Conservation (phyloP, 2,888 invertebrate species). For the Sesia apiformis region DNA sequence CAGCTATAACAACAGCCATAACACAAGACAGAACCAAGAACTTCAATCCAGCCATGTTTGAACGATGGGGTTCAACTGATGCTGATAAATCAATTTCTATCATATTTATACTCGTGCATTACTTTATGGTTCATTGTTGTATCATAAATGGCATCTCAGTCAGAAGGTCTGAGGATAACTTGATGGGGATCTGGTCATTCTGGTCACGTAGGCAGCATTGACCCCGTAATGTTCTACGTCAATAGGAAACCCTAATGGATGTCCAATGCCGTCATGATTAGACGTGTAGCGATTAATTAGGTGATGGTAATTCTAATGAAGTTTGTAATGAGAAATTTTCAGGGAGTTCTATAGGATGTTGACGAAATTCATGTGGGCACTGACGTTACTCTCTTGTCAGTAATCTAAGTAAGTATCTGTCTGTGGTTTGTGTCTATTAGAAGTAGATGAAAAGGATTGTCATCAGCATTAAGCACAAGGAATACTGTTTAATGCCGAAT, state of each 20-base stretch:
- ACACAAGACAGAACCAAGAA: constrained; percentile 37
- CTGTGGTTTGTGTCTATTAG: too few relatives aligned
- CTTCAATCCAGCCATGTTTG: constrained; percentile 40
- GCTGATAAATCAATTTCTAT: constrained; percentile 7
- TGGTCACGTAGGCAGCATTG: constrained; percentile 48
- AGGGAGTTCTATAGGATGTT: too few relatives aligned
- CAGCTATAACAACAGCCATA: constrained; percentile 39
- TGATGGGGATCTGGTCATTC: constrained; percentile 4
- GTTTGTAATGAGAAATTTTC: too few relatives aligned
- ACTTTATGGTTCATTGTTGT: constrained; percentile 52
- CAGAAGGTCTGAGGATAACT: constrained; percentile 34
- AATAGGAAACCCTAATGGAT: constrained; percentile 3
- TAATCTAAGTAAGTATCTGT: too few relatives aligned
- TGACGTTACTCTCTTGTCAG: too few relatives aligned
- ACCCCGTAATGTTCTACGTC: constrained; percentile 31
- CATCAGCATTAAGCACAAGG: too few relatives aligned
- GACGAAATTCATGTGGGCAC: too few relatives aligned
- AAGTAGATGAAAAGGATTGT: too few relatives aligned
- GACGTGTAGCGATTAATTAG: neutral
- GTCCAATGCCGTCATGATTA: neutral
- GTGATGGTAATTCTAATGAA: too few relatives aligned
- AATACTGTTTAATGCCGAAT: too few relatives aligned
- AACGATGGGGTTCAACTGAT: constrained; percentile 15
- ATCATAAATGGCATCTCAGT: constrained; percentile 38
- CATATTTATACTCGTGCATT: constrained; percentile 37